Conservation (phyloP, 2,888 invertebrate species). For the Drosophila demipolita region DNA sequence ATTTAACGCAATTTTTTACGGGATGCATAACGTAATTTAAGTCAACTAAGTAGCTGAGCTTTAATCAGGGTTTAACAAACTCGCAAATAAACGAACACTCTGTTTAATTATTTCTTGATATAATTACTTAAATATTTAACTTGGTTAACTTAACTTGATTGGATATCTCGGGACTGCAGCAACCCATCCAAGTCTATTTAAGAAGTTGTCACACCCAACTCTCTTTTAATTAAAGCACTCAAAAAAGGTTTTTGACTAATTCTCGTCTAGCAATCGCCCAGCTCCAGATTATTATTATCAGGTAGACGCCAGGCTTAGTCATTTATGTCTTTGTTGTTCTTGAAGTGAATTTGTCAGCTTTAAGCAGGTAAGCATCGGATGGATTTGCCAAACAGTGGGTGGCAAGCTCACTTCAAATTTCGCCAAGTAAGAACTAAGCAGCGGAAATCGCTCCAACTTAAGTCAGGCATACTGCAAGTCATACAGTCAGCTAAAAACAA, state of each 20-base stretch:
- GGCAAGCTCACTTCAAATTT: conserved; percentile 19
- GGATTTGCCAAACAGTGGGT: conserved; percentile 14
- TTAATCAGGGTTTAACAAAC: conserved; percentile 47
- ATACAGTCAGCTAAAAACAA: conserved; percentile 30
- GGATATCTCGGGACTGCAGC: not conserved
- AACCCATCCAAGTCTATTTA: not conserved
- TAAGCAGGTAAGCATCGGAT: conserved; percentile 29
- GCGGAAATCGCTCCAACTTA: conserved; percentile 51
- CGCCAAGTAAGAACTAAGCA: conserved; percentile 39
- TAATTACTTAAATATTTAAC: conserved; percentile 24
- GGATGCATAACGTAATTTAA: conserved; percentile 47
- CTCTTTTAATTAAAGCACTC: conserved; percentile 47
- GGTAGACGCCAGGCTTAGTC: conserved; percentile 31
- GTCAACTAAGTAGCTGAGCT: conserved; percentile 11
- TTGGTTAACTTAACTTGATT: not conserved
- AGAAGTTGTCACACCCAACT: not conserved
- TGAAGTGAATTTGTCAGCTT: conserved; percentile 56
- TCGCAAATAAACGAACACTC: conserved; percentile 32
- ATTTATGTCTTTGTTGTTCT: conserved; percentile 21
- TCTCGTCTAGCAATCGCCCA: not conserved
- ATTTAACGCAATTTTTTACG: conserved; percentile 58
- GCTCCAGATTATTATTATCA: not conserved
- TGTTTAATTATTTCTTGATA: conserved; percentile 31
- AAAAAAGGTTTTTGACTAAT: conserved; percentile 37
- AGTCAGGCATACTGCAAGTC: conserved; percentile 22